Evolutionary conservation across 2,797 vertebrate genomes (phyloP), one percentile per base, ranked within the genome.

Genomic region (Oreortyx pictus): DNA sequence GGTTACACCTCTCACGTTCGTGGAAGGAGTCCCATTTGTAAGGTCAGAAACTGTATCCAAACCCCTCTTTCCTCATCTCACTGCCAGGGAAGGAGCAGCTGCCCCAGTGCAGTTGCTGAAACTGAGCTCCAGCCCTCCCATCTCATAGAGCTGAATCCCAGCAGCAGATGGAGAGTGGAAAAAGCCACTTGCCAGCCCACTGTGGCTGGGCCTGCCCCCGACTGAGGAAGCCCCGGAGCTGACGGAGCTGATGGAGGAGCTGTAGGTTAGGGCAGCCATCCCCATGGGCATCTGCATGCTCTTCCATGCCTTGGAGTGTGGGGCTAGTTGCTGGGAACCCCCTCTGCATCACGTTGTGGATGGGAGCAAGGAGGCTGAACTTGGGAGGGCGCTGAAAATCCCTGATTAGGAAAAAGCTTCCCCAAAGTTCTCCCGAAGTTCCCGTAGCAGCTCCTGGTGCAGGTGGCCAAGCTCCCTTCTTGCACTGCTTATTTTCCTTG

Each of bases 191-290:
- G 99, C 99, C 98, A 99, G 97, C 64, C 99, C 99, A 0, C 99
- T 98, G 75, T 99, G 98, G 97, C 99, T 99, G 79, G 99, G 99
- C 52, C 99, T 97, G 61, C 99, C 99, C 10, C 99, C 98, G 2
- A 99, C 99, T 0, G 99, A 99, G 2, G 99, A 99, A 66, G 99
- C 99, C 96, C n/a, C n/a, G n/a, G n/a, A n/a, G n/a, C n/a, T n/a
- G n/a, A 99, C 99, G 0, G 99, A 99, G 97, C 99, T 99, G 97
- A 99, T 99, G 0, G 99, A 99, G 97, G 99, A 99, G 94, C 99
- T 99, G 98, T 99, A 99, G 86, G 98, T 99, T 92, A 99, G 97
- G 5, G 99, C 99, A 0, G 99, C 99, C 18, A 99, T 99, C 0
- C 99, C 99, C 99, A 99, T 99, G 83, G 99, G 98, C n/a, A 99